Evolutionary conservation across 2,888 invertebrate genomes (phyloP), one percentile per base, ranked within the genome.

Genomic region (Norana najaformis): DNA sequence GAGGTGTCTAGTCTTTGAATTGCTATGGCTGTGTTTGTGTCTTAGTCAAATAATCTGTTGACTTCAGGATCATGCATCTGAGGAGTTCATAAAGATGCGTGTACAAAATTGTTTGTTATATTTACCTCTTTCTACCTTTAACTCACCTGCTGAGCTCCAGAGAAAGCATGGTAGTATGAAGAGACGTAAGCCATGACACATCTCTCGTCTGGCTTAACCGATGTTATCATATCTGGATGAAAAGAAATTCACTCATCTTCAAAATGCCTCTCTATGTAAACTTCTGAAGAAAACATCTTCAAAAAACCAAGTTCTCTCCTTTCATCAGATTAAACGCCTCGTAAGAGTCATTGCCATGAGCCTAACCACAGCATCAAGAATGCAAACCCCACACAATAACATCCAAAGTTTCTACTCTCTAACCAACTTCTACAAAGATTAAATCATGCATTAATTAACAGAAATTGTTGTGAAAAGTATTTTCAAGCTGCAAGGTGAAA

Each of bases 131-230:
- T 69, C n/a, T 30, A 69, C n/a, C 4, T 69, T n/a, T 69, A 69
- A 69, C 69, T 69, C 30, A 99, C 99, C 99, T 99, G 99, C 96
- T 99, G 98, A 94, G 98, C 98, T 96, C 99, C 99, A 37, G 90
- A 90, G 90, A 90, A 90, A 14, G 90, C 88, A 47, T 90, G 90
- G 34, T 90, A 90, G 82, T 90, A 90, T 96, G 99, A 99, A 95
- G 99, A 99, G 96, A 99, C 99, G 96, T 99, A 99, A 95, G 99
- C 99, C 99, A 99, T 99, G 95, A 99, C 98, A 95, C 99, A 99
- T 96, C 99, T 97, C 96, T 99, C 99, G 96, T 99, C 99, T 95
- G 99, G 99, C 96, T 98, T 99, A 95, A 98, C 98, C 95, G 98
- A 98, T 97, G 98, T 99, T 96, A 99, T 98, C 97, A 99, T 97